phyloP scores from a whole-genome alignment of 2,888 invertebrate species.

The Dynastes grantii region DNA sequence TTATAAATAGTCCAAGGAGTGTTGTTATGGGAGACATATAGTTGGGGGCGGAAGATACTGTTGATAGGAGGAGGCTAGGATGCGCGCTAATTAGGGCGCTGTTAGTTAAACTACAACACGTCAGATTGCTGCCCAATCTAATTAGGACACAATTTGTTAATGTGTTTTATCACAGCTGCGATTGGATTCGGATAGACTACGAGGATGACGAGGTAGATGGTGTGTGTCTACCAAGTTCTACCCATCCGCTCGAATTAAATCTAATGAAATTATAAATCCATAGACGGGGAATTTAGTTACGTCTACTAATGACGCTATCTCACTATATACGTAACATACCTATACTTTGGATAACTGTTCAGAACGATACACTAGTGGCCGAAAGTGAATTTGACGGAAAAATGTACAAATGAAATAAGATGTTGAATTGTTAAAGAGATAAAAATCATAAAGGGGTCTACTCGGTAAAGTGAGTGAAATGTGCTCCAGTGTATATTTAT shows the following conservation, averaged over 20 bases:
- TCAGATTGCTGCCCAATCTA: conserved; percentile 71
- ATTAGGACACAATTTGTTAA: conserved; percentile 72
- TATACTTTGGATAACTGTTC: conserved; percentile 1
- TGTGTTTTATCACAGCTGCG: conserved; percentile 70
- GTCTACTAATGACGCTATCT: conserved; percentile 31
- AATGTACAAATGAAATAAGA: too few relatives aligned
- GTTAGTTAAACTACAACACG: conserved; percentile 67
- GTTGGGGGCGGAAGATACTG: conserved; percentile 40
- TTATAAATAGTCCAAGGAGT: background rate
- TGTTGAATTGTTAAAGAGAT: too few relatives aligned
- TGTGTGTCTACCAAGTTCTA: conserved; percentile 56
- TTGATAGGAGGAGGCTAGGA: conserved; percentile 43
- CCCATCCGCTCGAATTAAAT: conserved; percentile 64
- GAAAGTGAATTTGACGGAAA: background rate
- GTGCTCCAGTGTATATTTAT: too few relatives aligned
- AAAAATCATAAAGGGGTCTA: too few relatives aligned
- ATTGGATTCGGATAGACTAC: conserved; percentile 64
- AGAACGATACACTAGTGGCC: background rate
- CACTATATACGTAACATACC: conserved; percentile 10
- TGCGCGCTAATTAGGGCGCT: conserved; percentile 65
- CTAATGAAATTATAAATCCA: conserved; percentile 66
- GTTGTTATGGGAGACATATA: conserved; percentile 23
- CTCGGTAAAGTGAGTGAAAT: too few relatives aligned
- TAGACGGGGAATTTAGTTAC: conserved; percentile 57
- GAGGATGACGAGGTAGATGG: conserved; percentile 44